Base-by-base conservation (phyloP, 2,888 invertebrate genomes). In the Acanthosepion lycidas region DNA sequence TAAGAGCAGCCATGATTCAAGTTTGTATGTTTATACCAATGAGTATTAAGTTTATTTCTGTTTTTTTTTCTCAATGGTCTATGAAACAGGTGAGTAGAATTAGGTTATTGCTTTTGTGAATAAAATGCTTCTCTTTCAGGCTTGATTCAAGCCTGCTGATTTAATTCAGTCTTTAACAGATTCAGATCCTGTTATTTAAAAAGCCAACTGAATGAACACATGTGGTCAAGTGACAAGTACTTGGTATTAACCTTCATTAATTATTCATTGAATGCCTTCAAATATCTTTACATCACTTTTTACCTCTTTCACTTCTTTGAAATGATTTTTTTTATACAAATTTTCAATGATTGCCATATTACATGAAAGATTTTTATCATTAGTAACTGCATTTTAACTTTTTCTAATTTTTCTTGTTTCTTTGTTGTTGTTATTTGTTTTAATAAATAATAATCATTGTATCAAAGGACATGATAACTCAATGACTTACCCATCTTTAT, bases 161-260 rank as follows among this genome's bases (percentile, higher is more conserved):
- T 59, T 59, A 59, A 59, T 59, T 59, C 59, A 59, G 59, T 59
- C 59, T 59, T 59, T 59, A 59, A 59, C 23, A 59, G 26, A 78
- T 78, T 78, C 78, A 78, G 78, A 78, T 78, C 78, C 78, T 78
- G 15, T 78, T 33, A n/a, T 78, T 78, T 78, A 18, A 78, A 78
- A n/a, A 78, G n/a, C n/a, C 78, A 78, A 78, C n/a, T 78, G n/a
- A 78, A 78, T 78, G 78, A 78, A 78, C 78, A 78, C 78, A 15
- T 33, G n/a, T 33, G n/a, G n/a, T 78, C 78, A 78, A 78, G 78
- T 78, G 78, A 78, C 78, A 78, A 78, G 78, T n/a, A 78, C 59
- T 59, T 59, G 55, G 78, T n/a, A 78, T 15, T 78, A n/a, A n/a
- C 78, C 78, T 78, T 33, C 78, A 78, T 78, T n/a, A 78, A 78